phyloP scores from a whole-genome alignment of 30 jellyfish, hydroid and myxozoan species.

The Clytia hemisphaerica region DNA sequence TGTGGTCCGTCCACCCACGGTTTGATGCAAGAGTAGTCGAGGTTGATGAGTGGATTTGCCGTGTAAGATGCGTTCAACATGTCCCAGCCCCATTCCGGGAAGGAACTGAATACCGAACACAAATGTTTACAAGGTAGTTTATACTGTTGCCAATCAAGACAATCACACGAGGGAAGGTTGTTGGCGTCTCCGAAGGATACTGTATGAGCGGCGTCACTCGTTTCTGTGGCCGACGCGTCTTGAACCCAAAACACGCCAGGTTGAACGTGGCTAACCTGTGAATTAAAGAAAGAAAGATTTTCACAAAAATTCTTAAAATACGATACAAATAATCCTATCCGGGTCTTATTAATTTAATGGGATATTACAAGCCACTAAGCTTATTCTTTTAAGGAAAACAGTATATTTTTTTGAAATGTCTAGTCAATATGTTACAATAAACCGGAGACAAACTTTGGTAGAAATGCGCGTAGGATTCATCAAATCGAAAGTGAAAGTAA shows the following conservation, averaged over 20 bases:
- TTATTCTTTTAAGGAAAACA: too few relatives aligned
- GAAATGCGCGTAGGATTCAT: not conserved
- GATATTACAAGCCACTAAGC: too few relatives aligned
- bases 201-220: constrained; percentile 9
- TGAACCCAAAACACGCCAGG: constrained; percentile 47
- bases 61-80: constrained; percentile 32
- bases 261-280: constrained; percentile 41
- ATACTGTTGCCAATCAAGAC: constrained; percentile 20
- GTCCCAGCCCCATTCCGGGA: constrained; percentile 53
- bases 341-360: too few relatives aligned
- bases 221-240: constrained; percentile 19
- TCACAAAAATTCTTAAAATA: not conserved
- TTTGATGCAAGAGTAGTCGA: constrained; percentile 35
- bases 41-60: constrained; percentile 33
- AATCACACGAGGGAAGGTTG: constrained; percentile 32
- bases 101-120: constrained; percentile 41
- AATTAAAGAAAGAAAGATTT: too few relatives aligned
- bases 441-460: not conserved
- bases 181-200: constrained; percentile 39
- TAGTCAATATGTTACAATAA: too few relatives aligned
- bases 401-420: too few relatives aligned
- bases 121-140: constrained; percentile 38
- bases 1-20: constrained; percentile 40
- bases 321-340: not conserved
- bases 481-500: not conserved